A percentile compares a stretch with the other conserved stretches of the same genome.
Conservation (phyloP, 2,888 invertebrate species). For the Tridacna gigas region DNA sequence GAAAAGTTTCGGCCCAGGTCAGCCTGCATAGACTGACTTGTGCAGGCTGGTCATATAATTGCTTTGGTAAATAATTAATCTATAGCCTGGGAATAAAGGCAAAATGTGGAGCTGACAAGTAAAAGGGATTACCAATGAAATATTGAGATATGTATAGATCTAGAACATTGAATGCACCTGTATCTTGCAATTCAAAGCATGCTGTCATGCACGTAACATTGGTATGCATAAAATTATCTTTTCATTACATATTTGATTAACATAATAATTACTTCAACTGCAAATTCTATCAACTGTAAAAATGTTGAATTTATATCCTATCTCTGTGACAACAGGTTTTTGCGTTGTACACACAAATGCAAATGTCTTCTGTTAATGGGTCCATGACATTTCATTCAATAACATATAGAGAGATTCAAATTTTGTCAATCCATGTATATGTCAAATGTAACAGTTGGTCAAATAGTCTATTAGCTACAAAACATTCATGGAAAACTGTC, state of each 20-base stretch:
- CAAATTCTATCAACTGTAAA: conserved; percentile 2
- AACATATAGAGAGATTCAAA: too few species aligned
- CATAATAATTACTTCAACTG: conserved; percentile 6
- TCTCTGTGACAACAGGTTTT: not conserved
- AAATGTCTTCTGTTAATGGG: too few species aligned
- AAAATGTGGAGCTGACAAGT: not conserved
- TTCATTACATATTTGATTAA: not conserved
- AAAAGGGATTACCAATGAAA: not conserved
- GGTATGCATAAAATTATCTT: not conserved
- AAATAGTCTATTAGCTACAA: too few species aligned
- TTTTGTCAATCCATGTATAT: too few species aligned
- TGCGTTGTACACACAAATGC: too few species aligned
- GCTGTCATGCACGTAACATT: not conserved
- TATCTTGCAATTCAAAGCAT: not conserved
- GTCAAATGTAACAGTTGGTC: too few species aligned
- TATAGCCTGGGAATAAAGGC: not conserved
- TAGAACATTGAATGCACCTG: not conserved
- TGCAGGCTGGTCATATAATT: too few species aligned
- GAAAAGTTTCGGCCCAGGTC: too few species aligned
- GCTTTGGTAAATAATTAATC: too few species aligned
- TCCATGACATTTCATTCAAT: too few species aligned
- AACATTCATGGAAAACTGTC: too few species aligned
- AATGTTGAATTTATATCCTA: conserved; percentile 7
- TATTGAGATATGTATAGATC: not conserved
- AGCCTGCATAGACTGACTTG: too few species aligned